Base-by-base conservation (phyloP, 1,140 invertebrate species). In the Calephelis virginiensis region DNA sequence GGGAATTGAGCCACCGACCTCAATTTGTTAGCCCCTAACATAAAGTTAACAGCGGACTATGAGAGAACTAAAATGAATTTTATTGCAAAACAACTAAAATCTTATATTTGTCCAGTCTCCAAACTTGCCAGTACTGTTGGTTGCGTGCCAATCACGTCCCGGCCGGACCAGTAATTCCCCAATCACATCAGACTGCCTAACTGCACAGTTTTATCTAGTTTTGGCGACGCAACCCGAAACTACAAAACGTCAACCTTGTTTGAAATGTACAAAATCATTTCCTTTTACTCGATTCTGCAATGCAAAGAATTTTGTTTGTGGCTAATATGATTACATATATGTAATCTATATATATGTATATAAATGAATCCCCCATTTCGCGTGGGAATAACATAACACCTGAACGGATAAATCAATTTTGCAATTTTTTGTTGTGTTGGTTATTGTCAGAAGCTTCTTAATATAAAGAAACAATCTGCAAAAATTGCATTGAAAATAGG, bases 111-210 rank as follows among this genome's bases (percentile, higher is more conserved):
- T 53, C 14, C 14, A 17, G 50, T 53, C 50, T 53, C 17, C 17
- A 53, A 53, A 14, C 13, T 77, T 77, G 77, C 67, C 71, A 72
- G 68, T 74, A 66, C 68, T 70, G 70, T 74, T 81, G 77, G 79
- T 77, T 60, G 67, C 69, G 68, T 75, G 79, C 79, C 79, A 81
- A 76, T 75, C 72, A 77, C 79, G 76, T 79, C 61, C 73, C 49
- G 53, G 64, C 67, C 66, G 64, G 71, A 61, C 71, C 71, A 69
- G 72, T 78, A 78, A 78, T 78, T 78, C 75, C 66, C 73, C 76
- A 75, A 78, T 80, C 76, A 73, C 73, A 75, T 78, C 78, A 17
- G 64, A 68, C 63, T 68, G 66, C 72, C 63, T 66, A 62, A 61
- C 68, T 53, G 48, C 64, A 67, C 67, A 73, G 63, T 73, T 73